These are phyloP conservation scores for Ochropleura leucogaster DNA, from an alignment of 2,888 invertebrate genomes.

Conservation along the genomic window DNA sequence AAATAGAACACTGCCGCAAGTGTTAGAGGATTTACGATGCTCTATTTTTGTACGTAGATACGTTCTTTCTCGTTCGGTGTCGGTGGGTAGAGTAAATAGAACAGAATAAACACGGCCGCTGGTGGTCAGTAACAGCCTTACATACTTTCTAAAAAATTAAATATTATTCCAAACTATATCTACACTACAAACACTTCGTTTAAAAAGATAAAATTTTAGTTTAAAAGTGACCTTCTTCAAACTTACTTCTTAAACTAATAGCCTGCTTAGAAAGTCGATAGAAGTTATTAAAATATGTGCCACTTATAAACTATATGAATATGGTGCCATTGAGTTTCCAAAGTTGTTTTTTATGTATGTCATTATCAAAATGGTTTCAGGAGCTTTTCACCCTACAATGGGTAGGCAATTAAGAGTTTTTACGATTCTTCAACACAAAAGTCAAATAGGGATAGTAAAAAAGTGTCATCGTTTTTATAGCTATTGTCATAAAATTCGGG, in stretches of 20 bases:
- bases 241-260: not conserved
- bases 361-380: conserved; percentile 57
- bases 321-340: conserved; percentile 33
- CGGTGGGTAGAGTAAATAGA: conserved; percentile 10
- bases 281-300: conserved; percentile 36
- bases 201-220: not conserved
- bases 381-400: conserved; percentile 56
- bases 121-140: not conserved
- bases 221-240: not conserved
- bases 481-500: conserved; percentile 76
- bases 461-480: conserved; percentile 80
- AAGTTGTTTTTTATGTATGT: conserved; percentile 46
- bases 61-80: conserved; percentile 31
- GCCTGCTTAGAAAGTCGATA: conserved; percentile 1
- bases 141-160: too few relatives aligned
- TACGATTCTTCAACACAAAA: conserved; percentile 68
- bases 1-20: conserved; percentile 68
- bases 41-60: conserved; percentile 45
- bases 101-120: not conserved
- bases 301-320: conserved; percentile 39
- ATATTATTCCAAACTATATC: not conserved
- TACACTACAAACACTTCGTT: not conserved
- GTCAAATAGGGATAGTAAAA: conserved; percentile 76
- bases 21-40: conserved; percentile 58
- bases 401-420: conserved; percentile 65